These are phyloP conservation scores for Acipenser transmontanus DNA, from an alignment of 2,797 vertebrate genomes.

Conservation along the genomic window DNA sequence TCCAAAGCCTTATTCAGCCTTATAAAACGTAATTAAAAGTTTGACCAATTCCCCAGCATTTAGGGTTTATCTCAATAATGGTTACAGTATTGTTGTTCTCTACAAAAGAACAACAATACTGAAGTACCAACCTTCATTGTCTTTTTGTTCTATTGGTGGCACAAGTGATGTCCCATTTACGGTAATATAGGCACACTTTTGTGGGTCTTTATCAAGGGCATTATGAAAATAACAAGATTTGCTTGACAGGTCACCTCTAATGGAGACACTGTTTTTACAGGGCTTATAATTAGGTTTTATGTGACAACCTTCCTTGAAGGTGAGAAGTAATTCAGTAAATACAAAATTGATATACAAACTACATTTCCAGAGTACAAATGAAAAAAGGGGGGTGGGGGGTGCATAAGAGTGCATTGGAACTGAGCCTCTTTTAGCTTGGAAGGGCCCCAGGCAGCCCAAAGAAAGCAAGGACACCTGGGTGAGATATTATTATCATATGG, in stretches of 20 bases:
- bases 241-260: too few relatives aligned
- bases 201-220: slow-evolving; percentile 19
- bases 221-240: slow-evolving; percentile 39
- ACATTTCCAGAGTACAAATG: neutral
- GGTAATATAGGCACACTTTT: too few relatives aligned
- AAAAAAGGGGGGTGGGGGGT: slow-evolving; percentile 15
- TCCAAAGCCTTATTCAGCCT: too few relatives aligned
- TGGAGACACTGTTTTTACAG: too few relatives aligned
- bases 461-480: slow-evolving; percentile 60
- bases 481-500: slow-evolving; percentile 77
- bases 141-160: too few relatives aligned
- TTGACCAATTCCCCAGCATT: too few relatives aligned
- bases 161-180: too few relatives aligned
- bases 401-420: slow-evolving; percentile 3
- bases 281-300: neutral
- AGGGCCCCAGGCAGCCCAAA: slow-evolving; percentile 6
- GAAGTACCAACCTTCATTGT: too few relatives aligned
- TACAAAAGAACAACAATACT: too few relatives aligned
- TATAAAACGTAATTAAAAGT: too few relatives aligned
- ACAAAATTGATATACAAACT: neutral
- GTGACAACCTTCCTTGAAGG: neutral
- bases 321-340: slow-evolving; percentile 5
- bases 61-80: too few relatives aligned
- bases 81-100: too few relatives aligned
- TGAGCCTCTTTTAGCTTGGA: slow-evolving; percentile 6